Evolutionary conservation across 2,888 invertebrate genomes (phyloP).

Genomic region (Chymomyza amoena): DNA sequence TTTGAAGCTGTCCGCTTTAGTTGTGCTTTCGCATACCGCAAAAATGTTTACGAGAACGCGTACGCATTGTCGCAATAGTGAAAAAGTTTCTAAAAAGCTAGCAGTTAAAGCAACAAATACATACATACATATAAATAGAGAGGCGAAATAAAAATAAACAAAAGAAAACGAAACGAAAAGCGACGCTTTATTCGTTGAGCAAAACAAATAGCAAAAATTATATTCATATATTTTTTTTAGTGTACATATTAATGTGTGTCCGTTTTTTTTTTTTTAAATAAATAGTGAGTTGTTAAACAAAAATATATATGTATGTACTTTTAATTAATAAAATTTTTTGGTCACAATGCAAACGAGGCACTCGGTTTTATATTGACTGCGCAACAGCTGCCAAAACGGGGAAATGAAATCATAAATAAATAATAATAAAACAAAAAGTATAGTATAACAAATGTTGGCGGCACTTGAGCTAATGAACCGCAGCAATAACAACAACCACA

Average conservation of each 20-base stretch:
- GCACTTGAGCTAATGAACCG: no score
- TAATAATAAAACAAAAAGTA: not conserved
- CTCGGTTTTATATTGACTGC: not conserved
- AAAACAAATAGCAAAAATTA: not conserved
- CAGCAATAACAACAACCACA: not conserved
- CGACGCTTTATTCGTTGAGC: not conserved
- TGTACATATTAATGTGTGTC: not conserved
- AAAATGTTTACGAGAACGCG: conserved; percentile 5
- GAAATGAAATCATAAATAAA: not conserved
- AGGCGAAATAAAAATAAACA: not conserved
- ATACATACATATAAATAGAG: conserved; percentile 4
- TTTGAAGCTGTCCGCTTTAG: not conserved
- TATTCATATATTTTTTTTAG: not conserved
- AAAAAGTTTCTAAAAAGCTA: not conserved
- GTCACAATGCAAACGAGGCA: not conserved
- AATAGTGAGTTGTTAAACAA: not conserved
- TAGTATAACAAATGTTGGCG: not conserved
- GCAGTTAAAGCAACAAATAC: not conserved
- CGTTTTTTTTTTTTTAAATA: no score
- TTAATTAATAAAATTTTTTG: not conserved
- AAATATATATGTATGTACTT: not conserved
- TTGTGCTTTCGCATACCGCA: not conserved
- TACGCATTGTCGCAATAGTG: conserved; percentile 3
- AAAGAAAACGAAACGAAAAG: not conserved
- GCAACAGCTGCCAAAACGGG: no score